Percentiles rank a stretch among this genome's conserved stretches.
Conservation (phyloP, 2,888 invertebrate genomes). For the Hipparchia sbordonii region DNA sequence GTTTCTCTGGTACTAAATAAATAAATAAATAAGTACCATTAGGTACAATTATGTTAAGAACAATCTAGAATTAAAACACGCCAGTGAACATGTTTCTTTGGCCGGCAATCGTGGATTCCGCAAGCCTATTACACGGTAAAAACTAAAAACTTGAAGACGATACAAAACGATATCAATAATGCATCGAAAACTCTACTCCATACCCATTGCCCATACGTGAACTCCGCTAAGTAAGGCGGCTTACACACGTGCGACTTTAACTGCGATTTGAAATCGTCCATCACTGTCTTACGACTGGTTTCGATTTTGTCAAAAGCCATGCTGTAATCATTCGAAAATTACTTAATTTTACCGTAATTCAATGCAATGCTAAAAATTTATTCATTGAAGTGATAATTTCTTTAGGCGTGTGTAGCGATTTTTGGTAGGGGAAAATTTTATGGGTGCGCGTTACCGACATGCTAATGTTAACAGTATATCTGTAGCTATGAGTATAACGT, state of each 20-base stretch:
- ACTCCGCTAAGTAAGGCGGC: background rate
- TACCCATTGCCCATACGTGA: slow-evolving; percentile 20
- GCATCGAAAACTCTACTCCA: slow-evolving; percentile 29
- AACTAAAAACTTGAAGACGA: slow-evolving; percentile 27
- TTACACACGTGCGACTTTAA: background rate
- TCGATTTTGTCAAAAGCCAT: no score
- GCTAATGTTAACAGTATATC: no score
- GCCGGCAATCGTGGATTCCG: slow-evolving; percentile 19
- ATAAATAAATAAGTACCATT: no score
- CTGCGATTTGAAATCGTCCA: background rate
- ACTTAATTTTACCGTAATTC: no score
- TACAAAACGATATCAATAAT: slow-evolving; percentile 34
- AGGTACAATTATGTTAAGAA: background rate
- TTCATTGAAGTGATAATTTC: no score
- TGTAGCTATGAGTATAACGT: no score
- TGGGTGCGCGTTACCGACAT: no score
- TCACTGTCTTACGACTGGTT: background rate
- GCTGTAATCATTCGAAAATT: no score
- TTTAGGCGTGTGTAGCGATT: no score
- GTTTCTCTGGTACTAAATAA: no score
- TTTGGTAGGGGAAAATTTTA: no score
- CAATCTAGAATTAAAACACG: background rate
- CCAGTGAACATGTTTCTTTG: background rate
- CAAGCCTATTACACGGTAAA: slow-evolving; percentile 26
- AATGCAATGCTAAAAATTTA: no score